Percentiles rank a stretch among this genome's conserved stretches.
Evolutionary conservation across 2,797 vertebrate species (phyloP).

Genomic region (Sebastes matsubarae): DNA sequence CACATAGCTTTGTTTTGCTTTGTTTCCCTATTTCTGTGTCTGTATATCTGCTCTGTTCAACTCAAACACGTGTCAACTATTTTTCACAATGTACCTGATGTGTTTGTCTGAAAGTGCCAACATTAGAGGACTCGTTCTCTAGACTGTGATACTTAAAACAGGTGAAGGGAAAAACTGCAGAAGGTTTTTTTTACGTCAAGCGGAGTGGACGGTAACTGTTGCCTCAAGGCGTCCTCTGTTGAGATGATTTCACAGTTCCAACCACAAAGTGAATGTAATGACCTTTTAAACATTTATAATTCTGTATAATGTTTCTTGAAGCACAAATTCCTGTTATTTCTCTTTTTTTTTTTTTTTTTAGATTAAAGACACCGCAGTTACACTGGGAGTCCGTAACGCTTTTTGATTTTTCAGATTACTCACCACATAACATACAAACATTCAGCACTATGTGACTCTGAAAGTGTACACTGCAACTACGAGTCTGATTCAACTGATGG

Average conservation of each 20-base stretch:
- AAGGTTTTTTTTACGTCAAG: not conserved
- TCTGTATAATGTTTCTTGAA: constrained; percentile 68
- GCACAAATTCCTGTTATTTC: constrained; percentile 71
- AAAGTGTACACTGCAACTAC: not conserved
- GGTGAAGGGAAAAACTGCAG: not conserved
- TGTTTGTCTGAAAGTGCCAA: constrained; percentile 36
- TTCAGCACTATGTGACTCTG: not conserved
- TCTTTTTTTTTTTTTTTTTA: constrained; percentile 60
- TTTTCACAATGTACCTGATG: not conserved
- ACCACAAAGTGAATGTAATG: constrained; percentile 56
- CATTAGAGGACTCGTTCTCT: not conserved
- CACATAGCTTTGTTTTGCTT: constrained; percentile 14
- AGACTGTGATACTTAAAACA: not conserved
- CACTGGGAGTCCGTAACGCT: not conserved
- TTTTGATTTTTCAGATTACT: constrained; percentile 1
- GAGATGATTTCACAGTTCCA: constrained; percentile 10
- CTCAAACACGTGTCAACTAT: not conserved
- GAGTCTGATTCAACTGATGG: not conserved
- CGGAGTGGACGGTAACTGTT: constrained; percentile 13
- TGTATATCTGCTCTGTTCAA: constrained; percentile 1
- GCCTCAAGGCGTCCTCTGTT: not conserved
- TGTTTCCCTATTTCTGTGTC: constrained; percentile 1
- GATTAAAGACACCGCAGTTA: constrained; percentile 70
- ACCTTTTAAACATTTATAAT: constrained; percentile 61
- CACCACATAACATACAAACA: not conserved